Evolutionary conservation across 2,888 invertebrate species (phyloP).

Genomic region (Pseudeuparius sepicola): DNA sequence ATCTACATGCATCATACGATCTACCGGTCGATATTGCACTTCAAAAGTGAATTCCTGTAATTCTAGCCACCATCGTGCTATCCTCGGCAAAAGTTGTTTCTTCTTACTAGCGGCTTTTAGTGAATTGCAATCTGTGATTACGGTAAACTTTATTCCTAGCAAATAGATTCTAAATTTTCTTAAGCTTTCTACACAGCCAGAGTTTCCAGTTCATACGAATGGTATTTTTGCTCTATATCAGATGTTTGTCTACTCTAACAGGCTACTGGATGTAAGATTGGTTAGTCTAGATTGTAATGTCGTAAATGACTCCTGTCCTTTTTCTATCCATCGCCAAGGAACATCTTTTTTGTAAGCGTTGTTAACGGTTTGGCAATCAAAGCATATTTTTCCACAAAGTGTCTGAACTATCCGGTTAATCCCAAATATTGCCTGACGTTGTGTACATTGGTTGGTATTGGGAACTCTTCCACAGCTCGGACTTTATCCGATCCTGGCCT

Average conservation of each 20-base stretch:
- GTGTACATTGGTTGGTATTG: constrained; percentile 22
- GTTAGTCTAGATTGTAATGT: too few species aligned
- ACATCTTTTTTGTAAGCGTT: constrained; percentile 17
- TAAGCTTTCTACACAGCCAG: constrained; percentile 32
- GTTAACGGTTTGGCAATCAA: constrained; percentile 24
- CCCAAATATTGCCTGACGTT: constrained; percentile 28
- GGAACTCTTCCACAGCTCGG: constrained; percentile 23
- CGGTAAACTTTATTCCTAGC: constrained; percentile 26
- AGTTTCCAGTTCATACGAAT: constrained; percentile 32
- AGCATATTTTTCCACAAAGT: constrained; percentile 27
- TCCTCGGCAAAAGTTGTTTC: constrained; percentile 26
- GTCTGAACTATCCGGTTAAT: constrained; percentile 27
- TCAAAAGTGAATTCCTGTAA: constrained; percentile 23
- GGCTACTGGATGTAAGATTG: constrained; percentile 26
- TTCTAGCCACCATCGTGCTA: constrained; percentile 27
- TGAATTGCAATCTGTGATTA: constrained; percentile 31
- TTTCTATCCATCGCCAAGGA: constrained; percentile 16
- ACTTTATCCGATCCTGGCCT: constrained; percentile 25
- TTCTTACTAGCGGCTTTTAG: constrained; percentile 26
- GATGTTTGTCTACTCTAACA: constrained; percentile 31
- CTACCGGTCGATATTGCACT: constrained; percentile 21
- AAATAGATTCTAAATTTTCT: constrained; percentile 31
- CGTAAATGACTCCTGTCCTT: constrained; percentile 18
- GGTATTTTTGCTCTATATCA: constrained; percentile 30
- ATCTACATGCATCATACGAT: constrained; percentile 23